Conservation (phyloP, 1,140 invertebrate species). For the Ruditapes philippinarum region DNA sequence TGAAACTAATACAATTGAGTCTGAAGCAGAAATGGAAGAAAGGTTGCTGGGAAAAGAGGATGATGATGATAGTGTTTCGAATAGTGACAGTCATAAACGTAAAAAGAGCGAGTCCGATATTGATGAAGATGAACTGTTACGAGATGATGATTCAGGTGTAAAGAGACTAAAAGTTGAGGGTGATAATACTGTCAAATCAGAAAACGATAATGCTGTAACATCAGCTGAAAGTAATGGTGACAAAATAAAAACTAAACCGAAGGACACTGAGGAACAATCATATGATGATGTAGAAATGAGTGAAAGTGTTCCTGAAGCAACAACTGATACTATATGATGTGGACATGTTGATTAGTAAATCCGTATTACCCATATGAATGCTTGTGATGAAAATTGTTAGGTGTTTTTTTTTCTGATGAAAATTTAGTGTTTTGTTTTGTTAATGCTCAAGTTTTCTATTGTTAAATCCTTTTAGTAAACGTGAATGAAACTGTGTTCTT, state of each 20-base stretch:
- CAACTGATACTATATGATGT: too few species aligned
- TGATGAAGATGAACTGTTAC: constrained; percentile 34
- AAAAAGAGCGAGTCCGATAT: constrained; percentile 45
- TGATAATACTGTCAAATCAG: background rate
- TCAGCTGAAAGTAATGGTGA: constrained; percentile 2
- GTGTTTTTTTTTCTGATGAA: background rate
- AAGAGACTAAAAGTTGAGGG: constrained; percentile 36
- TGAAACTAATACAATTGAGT: background rate
- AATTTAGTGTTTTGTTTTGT: background rate
- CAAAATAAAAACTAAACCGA: constrained; percentile 23
- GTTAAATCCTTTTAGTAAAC: too few species aligned
- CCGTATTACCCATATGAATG: too few species aligned
- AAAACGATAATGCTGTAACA: constrained; percentile 12
- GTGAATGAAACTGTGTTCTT: too few species aligned
- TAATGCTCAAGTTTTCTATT: constrained; percentile 18
- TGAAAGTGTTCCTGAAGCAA: background rate
- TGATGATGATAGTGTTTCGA: background rate
- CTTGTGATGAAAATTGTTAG: background rate
- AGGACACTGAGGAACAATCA: background rate
- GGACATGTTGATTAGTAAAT: too few species aligned
- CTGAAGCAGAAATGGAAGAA: constrained; percentile 23
- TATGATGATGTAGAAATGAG: constrained; percentile 7
- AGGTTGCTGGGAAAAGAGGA: constrained; percentile 6
- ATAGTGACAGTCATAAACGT: background rate
- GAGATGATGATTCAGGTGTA: background rate